A percentile compares a stretch with the other conserved stretches of the same genome.
phyloP scores from a whole-genome alignment of 35 echinoderm and acorn worm species.

The Strongylocentrotus purpuratus region DNA sequence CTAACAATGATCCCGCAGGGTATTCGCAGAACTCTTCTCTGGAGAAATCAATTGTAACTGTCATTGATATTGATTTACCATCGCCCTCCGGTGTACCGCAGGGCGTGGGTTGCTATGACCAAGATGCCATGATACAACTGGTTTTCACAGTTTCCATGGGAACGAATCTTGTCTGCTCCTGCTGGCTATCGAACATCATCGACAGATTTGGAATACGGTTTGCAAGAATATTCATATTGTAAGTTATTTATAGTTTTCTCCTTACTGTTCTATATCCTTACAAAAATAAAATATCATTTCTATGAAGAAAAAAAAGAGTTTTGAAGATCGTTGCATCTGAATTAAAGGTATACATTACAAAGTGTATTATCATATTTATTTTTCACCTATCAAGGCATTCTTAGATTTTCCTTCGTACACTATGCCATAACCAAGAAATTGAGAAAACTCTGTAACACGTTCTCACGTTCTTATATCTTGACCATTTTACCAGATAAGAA shows the following conservation, averaged over 20 bases:
- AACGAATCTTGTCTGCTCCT: not conserved
- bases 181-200: not conserved
- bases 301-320: too few species aligned
- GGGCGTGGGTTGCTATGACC: not conserved
- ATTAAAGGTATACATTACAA: too few species aligned
- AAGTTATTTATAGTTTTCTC: not conserved
- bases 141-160: slow-evolving; percentile 20
- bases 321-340: too few species aligned
- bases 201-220: not conserved
- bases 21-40: not conserved
- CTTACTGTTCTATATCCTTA: too few species aligned
- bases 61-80: not conserved
- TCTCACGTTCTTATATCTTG: too few species aligned
- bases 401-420: too few species aligned
- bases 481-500: too few species aligned
- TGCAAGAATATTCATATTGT: slow-evolving; percentile 30
- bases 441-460: too few species aligned
- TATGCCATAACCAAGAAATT: too few species aligned
- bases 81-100: not conserved
- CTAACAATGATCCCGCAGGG: not conserved
- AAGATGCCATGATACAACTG: slow-evolving; percentile 46
- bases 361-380: too few species aligned
- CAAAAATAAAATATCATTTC: too few species aligned
- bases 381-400: too few species aligned
- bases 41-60: not conserved